A percentile compares a stretch with the other conserved stretches of the same genome.
These are phyloP conservation scores for Cossypha caffra DNA, from an alignment of 2,797 vertebrate genomes.

Conservation along the genomic window DNA sequence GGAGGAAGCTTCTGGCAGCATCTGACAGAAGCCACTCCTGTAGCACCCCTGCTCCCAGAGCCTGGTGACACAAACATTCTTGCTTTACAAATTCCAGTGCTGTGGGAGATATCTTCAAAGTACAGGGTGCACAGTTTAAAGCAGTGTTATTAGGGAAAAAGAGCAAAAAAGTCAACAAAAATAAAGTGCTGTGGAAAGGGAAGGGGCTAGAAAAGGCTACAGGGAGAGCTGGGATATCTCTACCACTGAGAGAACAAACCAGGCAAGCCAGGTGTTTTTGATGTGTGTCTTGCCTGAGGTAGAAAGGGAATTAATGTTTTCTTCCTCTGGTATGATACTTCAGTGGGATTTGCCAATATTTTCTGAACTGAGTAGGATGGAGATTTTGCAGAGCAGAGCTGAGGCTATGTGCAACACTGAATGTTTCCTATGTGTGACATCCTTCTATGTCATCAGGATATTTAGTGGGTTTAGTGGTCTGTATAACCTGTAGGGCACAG, in stretches of 20 bases:
- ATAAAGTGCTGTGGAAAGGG: background rate
- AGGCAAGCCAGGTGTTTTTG: background rate
- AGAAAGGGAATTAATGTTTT: background rate
- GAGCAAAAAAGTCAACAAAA: background rate
- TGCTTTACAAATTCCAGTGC: background rate
- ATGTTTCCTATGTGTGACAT: background rate
- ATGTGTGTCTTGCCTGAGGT: background rate
- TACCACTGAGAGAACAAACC: background rate
- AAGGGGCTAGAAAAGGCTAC: background rate
- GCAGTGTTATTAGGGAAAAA: background rate
- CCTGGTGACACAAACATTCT: background rate
- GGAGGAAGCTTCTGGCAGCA: background rate
- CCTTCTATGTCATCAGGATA: background rate
- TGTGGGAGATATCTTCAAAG: background rate
- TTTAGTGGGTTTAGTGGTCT: background rate
- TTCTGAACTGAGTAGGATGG: background rate
- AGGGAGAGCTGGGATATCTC: background rate
- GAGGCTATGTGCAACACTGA: background rate
- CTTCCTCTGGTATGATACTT: background rate
- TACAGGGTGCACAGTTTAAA: background rate
- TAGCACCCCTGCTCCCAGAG: background rate
- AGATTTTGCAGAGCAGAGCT: background rate
- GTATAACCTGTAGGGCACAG: background rate
- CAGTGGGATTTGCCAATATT: conserved; percentile 1
- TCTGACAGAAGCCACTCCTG: no score